Base-by-base conservation (phyloP, 2,797 vertebrate species). In the Lycodopsis pacificus region DNA sequence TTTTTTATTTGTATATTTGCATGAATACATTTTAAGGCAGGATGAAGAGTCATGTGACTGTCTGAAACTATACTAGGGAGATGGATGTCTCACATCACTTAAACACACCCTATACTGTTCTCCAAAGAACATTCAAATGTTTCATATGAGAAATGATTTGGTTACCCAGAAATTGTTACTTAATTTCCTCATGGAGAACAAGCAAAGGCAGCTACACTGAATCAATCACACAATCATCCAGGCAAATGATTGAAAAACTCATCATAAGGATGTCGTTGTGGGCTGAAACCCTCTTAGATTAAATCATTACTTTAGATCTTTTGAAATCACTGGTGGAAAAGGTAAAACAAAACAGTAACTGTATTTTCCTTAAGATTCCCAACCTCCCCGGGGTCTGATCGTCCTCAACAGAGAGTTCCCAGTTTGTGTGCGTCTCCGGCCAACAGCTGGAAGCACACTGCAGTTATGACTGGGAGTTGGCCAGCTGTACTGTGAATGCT, bases 371-470 rank as follows among this genome's bases (percentile, higher is more conserved):
- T 20, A 46, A 36, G n/a, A 57, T 57, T 48, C 14, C 15, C 46
- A 40, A 9, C 20, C 30, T 48, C 44, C n/a, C 10, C 15, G 27
- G 5, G 6, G 42, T 15, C 42, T 25, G 32, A 46, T 19, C 1
- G 4, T 46, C 9, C 51, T 48, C 19, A 44, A 4, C 63, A 51
- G 46, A 42, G 14, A 11, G 49, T 48, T n/a, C 34, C 48, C n/a
- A 19, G 48, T 44, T 42, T 79, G 32, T 63, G 32, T 67, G 17
- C 66, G 12, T 73, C 15, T 58, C 44, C 27, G 32, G 58, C 59
- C 56, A 38, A n/a, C n/a, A 77, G 63, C 67, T 54, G 56, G 19
- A 51, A 58, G 49, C 40, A 62, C 70, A 87, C 80, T 76, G 80
- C 80, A 79, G 80, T 22, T 82, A 3, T 38, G 40, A 53, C 54